Evolutionary conservation across 2,113 vertebrate species (phyloP), one percentile per base, ranked within the genome.

Genomic region (Tetrao urogallus): DNA sequence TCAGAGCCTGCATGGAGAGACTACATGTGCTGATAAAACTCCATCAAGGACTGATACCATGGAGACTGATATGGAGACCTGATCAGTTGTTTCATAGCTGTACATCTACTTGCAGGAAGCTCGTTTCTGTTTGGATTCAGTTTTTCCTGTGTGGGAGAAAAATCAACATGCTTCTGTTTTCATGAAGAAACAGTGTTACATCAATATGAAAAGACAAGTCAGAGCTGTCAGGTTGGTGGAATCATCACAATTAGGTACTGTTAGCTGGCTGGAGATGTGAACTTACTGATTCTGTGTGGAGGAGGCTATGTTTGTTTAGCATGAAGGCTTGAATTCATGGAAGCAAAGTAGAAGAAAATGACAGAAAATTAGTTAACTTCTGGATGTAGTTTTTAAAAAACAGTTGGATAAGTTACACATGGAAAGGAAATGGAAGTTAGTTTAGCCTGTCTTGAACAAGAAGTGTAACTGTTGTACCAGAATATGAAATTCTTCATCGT

Each of bases 21-120:
- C 60, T 79, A 28, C 38, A 17, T 27, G 34, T 8, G 94, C 92
- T 42, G 24, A 88, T 77, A 84, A 86, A 61, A 84, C 90, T 69
- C 40, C 77, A 90, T 91, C 71, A 85, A 97, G 79, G 78, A 92
- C 88, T 93, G 97, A 97, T 73, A 76, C 42, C 19, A 52, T 92
- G 94, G 92, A 98, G 42, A 95, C 95, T 34, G 98, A 98, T 80
- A 99, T 99, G 99, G 99, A 99, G 92, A 98, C 97, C 67, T 99
- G 98, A 99, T 66, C 30, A 42, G 0, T 82, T 83, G 38, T 88
- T 66, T 71, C 30, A 9, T 24, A 16, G 36, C 69, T 47, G 22
- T 64, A 32, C 48, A 19, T 64, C 76, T 70, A 8, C 52, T 81
- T 13, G 4, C 38, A 63, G 50, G 52, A 90, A 82, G 16, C 30